Percentiles rank a stretch among this genome's conserved stretches.
Evolutionary conservation across 1,140 invertebrate species (phyloP).

Genomic region (Diorhabda elongata): DNA sequence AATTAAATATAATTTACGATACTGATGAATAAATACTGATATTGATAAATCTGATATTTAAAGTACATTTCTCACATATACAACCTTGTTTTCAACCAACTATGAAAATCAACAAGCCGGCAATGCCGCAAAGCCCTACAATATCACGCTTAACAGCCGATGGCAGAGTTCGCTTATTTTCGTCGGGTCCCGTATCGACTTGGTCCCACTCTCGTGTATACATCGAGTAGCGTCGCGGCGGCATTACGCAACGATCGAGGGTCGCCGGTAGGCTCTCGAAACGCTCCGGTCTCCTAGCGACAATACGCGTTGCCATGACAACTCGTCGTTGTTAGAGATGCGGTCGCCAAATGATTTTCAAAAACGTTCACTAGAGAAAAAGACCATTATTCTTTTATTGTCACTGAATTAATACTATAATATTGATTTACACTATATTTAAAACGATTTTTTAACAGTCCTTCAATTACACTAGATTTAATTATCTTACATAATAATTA

Average conservation of each 20-base stretch:
- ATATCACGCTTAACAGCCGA: neutral
- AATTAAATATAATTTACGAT: too few species aligned
- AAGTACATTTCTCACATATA: too few species aligned
- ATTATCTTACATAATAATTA: too few species aligned
- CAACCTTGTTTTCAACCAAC: too few species aligned
- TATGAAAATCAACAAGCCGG: neutral
- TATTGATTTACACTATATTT: too few species aligned
- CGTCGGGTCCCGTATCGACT: neutral
- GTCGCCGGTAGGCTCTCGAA: neutral
- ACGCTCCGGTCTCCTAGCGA: slow-evolving; percentile 11
- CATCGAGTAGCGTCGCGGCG: neutral
- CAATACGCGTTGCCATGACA: slow-evolving; percentile 9
- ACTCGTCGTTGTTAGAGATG: slow-evolving; percentile 11
- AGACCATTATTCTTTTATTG: too few species aligned
- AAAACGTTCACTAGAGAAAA: neutral
- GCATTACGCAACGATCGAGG: slow-evolving; percentile 3
- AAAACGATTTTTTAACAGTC: too few species aligned
- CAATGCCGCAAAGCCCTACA: neutral
- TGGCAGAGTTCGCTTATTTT: neutral
- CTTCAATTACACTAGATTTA: too few species aligned
- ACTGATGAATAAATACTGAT: too few species aligned
- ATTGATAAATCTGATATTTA: too few species aligned
- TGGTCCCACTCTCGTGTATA: neutral
- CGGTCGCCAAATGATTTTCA: neutral
- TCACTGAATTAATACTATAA: too few species aligned